Conservation (phyloP, 2,888 invertebrate genomes). For the Morpho deidamia region DNA sequence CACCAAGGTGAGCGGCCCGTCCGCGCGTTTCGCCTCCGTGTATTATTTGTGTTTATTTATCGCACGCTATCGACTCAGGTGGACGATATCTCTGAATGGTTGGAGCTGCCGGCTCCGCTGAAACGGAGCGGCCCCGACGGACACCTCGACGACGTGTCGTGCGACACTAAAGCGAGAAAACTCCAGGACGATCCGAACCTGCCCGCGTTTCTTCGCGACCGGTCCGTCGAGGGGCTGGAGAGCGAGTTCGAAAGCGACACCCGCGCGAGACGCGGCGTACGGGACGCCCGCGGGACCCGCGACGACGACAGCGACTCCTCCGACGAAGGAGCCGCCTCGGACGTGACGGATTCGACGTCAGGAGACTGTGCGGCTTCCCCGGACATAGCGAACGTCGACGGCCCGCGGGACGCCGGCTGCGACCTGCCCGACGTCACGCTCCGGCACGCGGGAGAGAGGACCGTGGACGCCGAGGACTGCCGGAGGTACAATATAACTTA, state of each 20-base stretch:
- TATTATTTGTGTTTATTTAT: too few species aligned
- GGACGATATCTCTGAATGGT: constrained; percentile 66
- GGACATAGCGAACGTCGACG: constrained; percentile 41
- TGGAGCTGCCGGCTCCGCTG: constrained; percentile 52
- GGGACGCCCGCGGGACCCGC: constrained; percentile 29
- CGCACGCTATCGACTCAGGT: constrained; percentile 39
- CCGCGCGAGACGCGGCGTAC: constrained; percentile 52
- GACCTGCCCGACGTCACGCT: constrained; percentile 47
- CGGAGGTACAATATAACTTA: too few species aligned
- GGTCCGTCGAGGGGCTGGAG: constrained; percentile 64
- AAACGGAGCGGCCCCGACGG: constrained; percentile 49
- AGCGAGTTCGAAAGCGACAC: constrained; percentile 42
- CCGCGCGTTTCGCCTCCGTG: too few species aligned
- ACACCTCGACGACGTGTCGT: constrained; percentile 37
- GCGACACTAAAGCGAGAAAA: constrained; percentile 33
- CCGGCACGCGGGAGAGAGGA: constrained; percentile 39
- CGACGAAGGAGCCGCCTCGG: constrained; percentile 39
- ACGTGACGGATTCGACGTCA: constrained; percentile 39
- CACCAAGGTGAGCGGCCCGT: constrained; percentile 42
- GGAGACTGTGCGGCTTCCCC: constrained; percentile 38
- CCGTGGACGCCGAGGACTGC: constrained; percentile 46
- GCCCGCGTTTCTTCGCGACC: constrained; percentile 64
- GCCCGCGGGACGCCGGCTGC: constrained; percentile 49
- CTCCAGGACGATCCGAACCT: constrained; percentile 29
- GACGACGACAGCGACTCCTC: constrained; percentile 36